phyloP scores from a whole-genome alignment of 2,113 vertebrate species.

The Litocranius walleri region DNA sequence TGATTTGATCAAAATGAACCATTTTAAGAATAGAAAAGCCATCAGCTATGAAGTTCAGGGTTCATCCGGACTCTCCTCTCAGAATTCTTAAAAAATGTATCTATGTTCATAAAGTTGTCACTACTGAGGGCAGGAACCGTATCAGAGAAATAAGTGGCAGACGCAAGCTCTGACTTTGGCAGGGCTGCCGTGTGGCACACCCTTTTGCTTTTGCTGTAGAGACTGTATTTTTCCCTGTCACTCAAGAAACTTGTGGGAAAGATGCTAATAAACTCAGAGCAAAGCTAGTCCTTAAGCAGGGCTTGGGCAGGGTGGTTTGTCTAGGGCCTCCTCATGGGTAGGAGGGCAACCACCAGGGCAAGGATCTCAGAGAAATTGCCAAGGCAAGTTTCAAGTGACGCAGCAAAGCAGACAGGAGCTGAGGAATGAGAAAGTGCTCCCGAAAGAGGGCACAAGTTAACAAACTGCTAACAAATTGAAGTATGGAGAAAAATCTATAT shows the following conservation, averaged over 20 bases:
- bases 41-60: background rate
- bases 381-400: background rate
- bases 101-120: background rate
- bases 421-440: background rate
- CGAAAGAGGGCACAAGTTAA: background rate
- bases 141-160: background rate
- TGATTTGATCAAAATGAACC: background rate
- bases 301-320: background rate
- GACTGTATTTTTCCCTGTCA: background rate
- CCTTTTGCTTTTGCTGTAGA: background rate
- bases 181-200: rapidly evolving
- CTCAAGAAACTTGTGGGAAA: background rate
- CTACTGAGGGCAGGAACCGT: background rate
- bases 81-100: background rate
- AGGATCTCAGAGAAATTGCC: background rate
- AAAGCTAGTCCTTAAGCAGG: background rate
- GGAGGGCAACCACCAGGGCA: background rate
- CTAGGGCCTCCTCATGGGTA: background rate
- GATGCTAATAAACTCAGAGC: background rate
- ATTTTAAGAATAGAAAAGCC: background rate
- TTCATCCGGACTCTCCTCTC: background rate
- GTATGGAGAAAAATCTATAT: background rate
- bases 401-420: background rate
- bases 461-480: background rate
- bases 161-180: background rate